Conservation (phyloP, 2,113 vertebrate genomes). For the Macroglossus sobrinus region DNA sequence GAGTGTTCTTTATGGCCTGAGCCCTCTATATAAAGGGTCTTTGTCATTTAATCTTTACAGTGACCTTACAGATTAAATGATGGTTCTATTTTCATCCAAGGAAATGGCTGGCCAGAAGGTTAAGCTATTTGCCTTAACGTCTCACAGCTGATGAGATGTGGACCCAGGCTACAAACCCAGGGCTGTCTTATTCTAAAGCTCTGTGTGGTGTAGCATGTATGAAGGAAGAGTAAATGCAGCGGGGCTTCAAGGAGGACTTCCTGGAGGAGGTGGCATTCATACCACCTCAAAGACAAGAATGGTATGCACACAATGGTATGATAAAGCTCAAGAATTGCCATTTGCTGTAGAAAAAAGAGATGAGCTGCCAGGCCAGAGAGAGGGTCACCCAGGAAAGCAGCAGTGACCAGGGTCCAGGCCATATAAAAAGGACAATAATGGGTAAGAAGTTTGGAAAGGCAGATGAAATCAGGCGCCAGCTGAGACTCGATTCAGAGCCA, state of each 20-base stretch:
- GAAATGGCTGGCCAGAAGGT: not conserved
- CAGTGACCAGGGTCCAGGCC: too few species aligned
- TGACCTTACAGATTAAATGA: not conserved
- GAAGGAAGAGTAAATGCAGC: not conserved
- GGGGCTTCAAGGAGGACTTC: not conserved
- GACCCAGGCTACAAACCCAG: not conserved
- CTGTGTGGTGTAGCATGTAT: fast-evolving
- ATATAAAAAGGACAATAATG: fast-evolving
- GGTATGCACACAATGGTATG: too few species aligned
- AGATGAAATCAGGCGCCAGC: not conserved
- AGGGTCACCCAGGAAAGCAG: not conserved
- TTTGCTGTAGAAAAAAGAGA: not conserved
- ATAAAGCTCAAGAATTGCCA: not conserved
- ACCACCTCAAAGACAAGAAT: not conserved
- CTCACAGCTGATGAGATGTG: not conserved
- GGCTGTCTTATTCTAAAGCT: not conserved
- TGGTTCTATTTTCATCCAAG: not conserved
- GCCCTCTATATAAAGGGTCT: not conserved
- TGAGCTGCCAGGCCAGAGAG: not conserved
- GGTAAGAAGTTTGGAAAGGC: not conserved
- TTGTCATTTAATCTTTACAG: not conserved
- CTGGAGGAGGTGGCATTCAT: not conserved
- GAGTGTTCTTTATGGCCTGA: not conserved
- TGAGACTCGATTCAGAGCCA: not conserved
- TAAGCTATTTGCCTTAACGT: not conserved